A percentile compares a stretch with the other conserved stretches of the same genome.
Conservation (phyloP, 2,113 vertebrate genomes). For the Toxotes chatareus region DNA sequence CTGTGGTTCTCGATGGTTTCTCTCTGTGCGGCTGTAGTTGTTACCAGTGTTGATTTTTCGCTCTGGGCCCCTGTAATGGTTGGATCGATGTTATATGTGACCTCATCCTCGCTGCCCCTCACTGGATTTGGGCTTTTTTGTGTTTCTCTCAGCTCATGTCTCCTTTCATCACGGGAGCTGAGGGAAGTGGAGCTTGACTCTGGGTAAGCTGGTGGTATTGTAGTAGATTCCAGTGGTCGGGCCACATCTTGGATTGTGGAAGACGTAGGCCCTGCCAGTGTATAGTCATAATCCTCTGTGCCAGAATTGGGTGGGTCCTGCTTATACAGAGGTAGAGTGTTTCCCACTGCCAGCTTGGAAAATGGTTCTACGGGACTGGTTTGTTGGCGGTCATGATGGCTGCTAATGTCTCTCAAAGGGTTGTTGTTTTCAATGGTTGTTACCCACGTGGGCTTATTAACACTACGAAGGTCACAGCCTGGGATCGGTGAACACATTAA, state of each 20-base stretch:
- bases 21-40: constrained; percentile 50
- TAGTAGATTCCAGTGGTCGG: constrained; percentile 59
- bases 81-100: constrained; percentile 29
- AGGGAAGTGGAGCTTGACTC: constrained; percentile 52
- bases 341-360: constrained; percentile 62
- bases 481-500: constrained; percentile 94
- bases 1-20: constrained; percentile 52
- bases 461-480: constrained; percentile 72
- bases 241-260: constrained; percentile 58
- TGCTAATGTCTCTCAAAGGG: constrained; percentile 80
- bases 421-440: constrained; percentile 78
- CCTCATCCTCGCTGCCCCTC: constrained; percentile 45
- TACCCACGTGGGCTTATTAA: constrained; percentile 52
- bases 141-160: constrained; percentile 61
- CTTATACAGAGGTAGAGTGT: constrained; percentile 78
- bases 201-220: constrained; percentile 33
- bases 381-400: constrained; percentile 85
- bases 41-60: constrained; percentile 44
- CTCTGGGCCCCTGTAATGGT: constrained; percentile 38
- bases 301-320: constrained; percentile 72
- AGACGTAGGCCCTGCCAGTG: constrained; percentile 44
- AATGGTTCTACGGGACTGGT: constrained; percentile 75
- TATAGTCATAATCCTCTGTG: constrained; percentile 82
- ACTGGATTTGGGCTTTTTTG: constrained; percentile 47
- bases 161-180: constrained; percentile 55